Conservation (phyloP, 2,888 invertebrate genomes). For the Incurvaria masculella region DNA sequence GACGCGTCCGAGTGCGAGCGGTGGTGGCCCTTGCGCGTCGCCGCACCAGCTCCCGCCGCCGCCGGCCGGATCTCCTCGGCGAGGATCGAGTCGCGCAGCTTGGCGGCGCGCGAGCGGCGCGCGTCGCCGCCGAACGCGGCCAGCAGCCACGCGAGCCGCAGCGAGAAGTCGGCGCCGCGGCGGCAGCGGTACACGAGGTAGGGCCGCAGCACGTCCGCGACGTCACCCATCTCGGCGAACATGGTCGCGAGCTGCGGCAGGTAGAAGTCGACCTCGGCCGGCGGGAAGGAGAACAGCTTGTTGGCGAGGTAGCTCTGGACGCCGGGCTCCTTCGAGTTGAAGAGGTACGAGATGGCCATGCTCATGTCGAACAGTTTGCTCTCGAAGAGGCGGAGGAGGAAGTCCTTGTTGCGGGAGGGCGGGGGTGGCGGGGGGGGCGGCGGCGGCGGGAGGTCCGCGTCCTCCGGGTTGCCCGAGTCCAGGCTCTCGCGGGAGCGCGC, state of each 20-base stretch:
- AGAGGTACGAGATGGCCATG: slow-evolving; percentile 97
- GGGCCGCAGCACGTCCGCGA: slow-evolving; percentile 72
- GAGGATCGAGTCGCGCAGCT: slow-evolving; percentile 42
- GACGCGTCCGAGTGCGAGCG: slow-evolving; percentile 82
- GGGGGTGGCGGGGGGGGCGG: slow-evolving; percentile 32
- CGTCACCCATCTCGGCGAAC: slow-evolving; percentile 97
- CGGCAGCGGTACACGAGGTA: slow-evolving; percentile 67
- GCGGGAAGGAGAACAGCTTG: slow-evolving; percentile 92
- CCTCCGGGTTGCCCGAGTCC: slow-evolving; percentile 66
- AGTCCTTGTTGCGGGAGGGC: slow-evolving; percentile 59
- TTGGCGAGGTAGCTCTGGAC: slow-evolving; percentile 98
- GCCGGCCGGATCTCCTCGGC: slow-evolving; percentile 49
- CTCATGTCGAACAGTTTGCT: slow-evolving; percentile 96
- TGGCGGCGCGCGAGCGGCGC: slow-evolving; percentile 39
- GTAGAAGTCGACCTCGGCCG: slow-evolving; percentile 94
- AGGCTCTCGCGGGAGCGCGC: slow-evolving; percentile 71
- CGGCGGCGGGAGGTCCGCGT: slow-evolving; percentile 47
- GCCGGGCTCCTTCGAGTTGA: slow-evolving; percentile 97
- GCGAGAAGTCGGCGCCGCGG: slow-evolving; percentile 91
- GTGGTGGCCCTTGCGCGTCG: slow-evolving; percentile 44
- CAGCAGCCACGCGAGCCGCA: slow-evolving; percentile 94
- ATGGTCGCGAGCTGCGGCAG: slow-evolving; percentile 96
- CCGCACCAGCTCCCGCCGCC: slow-evolving; percentile 31
- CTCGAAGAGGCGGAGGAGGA: slow-evolving; percentile 88
- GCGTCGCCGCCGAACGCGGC: slow-evolving; percentile 84